These are phyloP conservation scores for Meda fulgida DNA, from an alignment of 2,797 vertebrate genomes.

Conservation along the genomic window DNA sequence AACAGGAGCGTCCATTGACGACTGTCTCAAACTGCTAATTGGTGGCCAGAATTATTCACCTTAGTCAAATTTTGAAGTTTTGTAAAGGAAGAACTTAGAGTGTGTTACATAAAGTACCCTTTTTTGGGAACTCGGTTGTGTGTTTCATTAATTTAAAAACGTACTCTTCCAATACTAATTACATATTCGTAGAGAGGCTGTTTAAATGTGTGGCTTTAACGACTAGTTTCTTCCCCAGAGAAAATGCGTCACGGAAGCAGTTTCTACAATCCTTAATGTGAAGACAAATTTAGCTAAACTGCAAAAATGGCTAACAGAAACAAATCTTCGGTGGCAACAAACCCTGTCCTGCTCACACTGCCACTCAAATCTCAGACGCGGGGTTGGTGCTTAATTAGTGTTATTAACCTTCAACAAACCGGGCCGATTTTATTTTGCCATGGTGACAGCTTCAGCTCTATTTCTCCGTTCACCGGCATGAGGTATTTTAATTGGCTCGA, in stretches of 20 bases:
- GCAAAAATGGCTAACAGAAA: slow-evolving; percentile 57
- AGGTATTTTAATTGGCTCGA: slow-evolving; percentile 74
- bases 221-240: background rate
- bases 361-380: slow-evolving; percentile 53
- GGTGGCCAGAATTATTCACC: slow-evolving; percentile 1
- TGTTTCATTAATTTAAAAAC: slow-evolving; percentile 28
- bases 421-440: slow-evolving; percentile 63
- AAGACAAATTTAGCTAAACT: slow-evolving; percentile 25
- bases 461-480: slow-evolving; percentile 57
- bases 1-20: background rate
- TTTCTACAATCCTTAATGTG: slow-evolving; percentile 16
- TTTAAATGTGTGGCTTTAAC: slow-evolving; percentile 17
- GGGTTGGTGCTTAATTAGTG: slow-evolving; percentile 69
- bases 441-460: slow-evolving; percentile 60
- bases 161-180: slow-evolving; percentile 31
- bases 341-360: slow-evolving; percentile 41
- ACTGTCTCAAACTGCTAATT: slow-evolving; percentile 5
- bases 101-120: background rate
- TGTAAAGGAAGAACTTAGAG: background rate
- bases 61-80: background rate
- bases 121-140: background rate
- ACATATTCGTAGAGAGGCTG: background rate
- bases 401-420: slow-evolving; percentile 74
- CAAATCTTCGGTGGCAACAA: slow-evolving; percentile 59
- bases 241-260: background rate